These are phyloP conservation scores for Stegodyphus dumicola DNA, from an alignment of 1,140 invertebrate genomes.

Conservation along the genomic window DNA sequence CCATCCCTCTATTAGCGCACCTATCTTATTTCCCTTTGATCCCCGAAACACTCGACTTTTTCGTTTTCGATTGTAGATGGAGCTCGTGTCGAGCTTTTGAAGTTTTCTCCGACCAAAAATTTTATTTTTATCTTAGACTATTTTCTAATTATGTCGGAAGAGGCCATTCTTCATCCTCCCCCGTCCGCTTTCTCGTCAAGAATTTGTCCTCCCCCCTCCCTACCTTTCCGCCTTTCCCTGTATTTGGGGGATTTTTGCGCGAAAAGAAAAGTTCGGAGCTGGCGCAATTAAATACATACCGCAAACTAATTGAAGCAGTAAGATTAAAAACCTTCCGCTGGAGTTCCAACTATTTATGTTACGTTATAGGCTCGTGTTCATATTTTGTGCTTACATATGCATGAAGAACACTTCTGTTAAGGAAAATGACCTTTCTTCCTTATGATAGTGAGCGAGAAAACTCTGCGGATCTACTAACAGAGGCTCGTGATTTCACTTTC, in stretches of 20 bases:
- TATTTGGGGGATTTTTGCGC: conserved; percentile 43
- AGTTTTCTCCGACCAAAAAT: conserved; percentile 41
- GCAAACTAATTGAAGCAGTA: conserved; percentile 59
- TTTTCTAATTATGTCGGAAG: conserved; percentile 61
- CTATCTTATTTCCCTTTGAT: conserved; percentile 35
- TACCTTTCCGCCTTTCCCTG: not conserved
- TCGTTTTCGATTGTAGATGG: conserved; percentile 59
- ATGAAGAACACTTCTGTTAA: not conserved
- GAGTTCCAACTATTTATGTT: conserved; percentile 56
- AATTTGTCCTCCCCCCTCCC: conserved; percentile 20
- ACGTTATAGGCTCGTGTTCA: not conserved
- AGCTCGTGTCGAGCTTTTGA: conserved; percentile 55
- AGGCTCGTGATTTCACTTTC: too few species aligned
- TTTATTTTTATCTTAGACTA: conserved; percentile 60
- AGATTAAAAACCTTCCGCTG: conserved; percentile 55
- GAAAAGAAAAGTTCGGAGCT: conserved; percentile 36
- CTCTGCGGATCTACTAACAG: too few species aligned
- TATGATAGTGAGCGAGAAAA: too few species aligned
- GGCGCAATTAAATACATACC: conserved; percentile 59
- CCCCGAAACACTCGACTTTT: conserved; percentile 40
- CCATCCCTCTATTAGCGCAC: conserved; percentile 22
- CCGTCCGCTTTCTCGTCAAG: conserved; percentile 23
- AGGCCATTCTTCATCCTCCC: conserved; percentile 49
- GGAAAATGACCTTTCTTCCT: too few species aligned
- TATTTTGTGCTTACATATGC: conserved; percentile 18